phyloP scores from a whole-genome alignment of 2,113 vertebrate genomes.

The Oenanthe oenanthe region DNA sequence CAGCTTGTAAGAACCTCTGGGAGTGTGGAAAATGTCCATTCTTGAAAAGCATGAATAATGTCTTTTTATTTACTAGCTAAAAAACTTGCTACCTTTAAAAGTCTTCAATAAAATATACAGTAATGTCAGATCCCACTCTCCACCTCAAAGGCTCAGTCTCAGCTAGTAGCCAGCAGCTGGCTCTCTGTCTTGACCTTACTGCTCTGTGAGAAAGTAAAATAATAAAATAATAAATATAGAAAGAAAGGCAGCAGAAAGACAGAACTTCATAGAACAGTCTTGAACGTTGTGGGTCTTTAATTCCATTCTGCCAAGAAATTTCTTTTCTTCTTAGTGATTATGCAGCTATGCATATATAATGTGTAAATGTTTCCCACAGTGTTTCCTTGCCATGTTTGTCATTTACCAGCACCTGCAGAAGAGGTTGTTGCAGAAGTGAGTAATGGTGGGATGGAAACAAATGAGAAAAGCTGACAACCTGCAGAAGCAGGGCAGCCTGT shows the following conservation, averaged over 20 bases:
- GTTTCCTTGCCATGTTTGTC: background rate
- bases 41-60: background rate
- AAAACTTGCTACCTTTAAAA: background rate
- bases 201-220: background rate
- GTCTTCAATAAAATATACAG: background rate
- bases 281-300: background rate
- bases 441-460: background rate
- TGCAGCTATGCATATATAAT: background rate
- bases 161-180: background rate
- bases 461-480: background rate
- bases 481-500: background rate
- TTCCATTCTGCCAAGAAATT: background rate
- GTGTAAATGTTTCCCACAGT: background rate
- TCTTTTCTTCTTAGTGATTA: background rate
- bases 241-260: background rate
- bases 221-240: background rate
- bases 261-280: background rate
- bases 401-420: background rate
- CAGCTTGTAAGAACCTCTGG: background rate
- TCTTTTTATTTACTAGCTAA: background rate
- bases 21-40: background rate
- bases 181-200: background rate
- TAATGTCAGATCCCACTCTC: background rate
- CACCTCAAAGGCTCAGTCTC: background rate
- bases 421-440: background rate